Evolutionary conservation across 1,140 invertebrate genomes (phyloP).

Genomic region (Armadillidium nasatum): DNA sequence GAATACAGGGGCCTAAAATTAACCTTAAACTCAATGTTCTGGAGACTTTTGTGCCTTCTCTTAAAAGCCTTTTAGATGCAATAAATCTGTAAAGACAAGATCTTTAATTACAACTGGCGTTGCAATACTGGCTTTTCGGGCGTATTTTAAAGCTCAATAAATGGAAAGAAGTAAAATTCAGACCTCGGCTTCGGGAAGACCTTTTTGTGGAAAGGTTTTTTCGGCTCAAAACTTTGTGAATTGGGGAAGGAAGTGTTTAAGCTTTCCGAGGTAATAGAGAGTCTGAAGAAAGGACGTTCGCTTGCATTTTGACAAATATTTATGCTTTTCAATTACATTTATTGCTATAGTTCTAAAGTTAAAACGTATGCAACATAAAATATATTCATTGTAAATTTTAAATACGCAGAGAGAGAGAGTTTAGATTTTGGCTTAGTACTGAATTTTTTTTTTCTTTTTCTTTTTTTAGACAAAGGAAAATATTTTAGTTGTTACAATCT

Average conservation of each 20-base stretch:
- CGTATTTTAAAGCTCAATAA: slow-evolving; percentile 13
- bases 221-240: neutral
- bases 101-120: slow-evolving; percentile 7
- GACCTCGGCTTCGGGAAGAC: neutral
- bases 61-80: neutral
- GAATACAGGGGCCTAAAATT: neutral
- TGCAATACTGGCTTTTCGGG: neutral
- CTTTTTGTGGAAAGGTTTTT: neutral
- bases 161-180: neutral
- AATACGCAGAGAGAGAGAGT: too few relatives aligned
- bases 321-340: neutral
- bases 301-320: slow-evolving; percentile 1
- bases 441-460: too few relatives aligned
- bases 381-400: too few relatives aligned
- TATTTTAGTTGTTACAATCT: too few relatives aligned
- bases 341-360: too few relatives aligned
- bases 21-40: neutral
- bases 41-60: neutral
- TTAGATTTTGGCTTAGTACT: too few relatives aligned
- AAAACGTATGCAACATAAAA: too few relatives aligned
- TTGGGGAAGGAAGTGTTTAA: neutral
- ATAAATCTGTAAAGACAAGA: slow-evolving; percentile 11
- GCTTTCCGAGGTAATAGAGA: neutral
- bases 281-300: neutral
- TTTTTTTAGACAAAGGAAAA: too few relatives aligned